These are phyloP conservation scores for Paguma larvata DNA, from an alignment of 2,797 vertebrate genomes.

Conservation along the genomic window DNA sequence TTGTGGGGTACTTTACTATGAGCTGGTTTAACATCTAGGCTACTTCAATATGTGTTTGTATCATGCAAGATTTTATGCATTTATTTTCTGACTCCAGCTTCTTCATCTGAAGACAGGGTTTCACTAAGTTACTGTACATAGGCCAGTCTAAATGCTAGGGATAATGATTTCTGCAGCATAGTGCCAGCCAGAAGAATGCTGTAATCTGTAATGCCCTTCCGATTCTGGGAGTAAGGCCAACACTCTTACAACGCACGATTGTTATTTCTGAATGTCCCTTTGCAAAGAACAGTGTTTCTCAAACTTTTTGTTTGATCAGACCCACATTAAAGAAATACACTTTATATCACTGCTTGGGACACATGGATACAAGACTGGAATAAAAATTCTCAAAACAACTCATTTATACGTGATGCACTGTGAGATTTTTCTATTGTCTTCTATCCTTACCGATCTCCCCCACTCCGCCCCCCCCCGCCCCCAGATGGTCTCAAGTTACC, in stretches of 20 bases:
- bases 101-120: conserved; percentile 12
- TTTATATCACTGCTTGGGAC: background rate
- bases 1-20: background rate
- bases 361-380: background rate
- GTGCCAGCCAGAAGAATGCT: conserved; percentile 59
- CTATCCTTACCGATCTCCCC: background rate
- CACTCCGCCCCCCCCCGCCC: background rate
- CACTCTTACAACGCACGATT: conserved; percentile 54
- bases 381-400: conserved; percentile 19
- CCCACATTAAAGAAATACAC: conserved; percentile 52
- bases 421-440: background rate
- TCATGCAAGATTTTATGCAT: conserved; percentile 8
- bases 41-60: background rate
- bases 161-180: conserved; percentile 30
- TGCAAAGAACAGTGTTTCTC: conserved; percentile 57
- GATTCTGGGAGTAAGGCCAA: conserved; percentile 74
- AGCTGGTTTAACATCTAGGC: background rate
- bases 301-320: conserved; percentile 62
- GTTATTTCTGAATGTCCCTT: conserved; percentile 67
- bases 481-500: background rate
- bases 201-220: conserved; percentile 60
- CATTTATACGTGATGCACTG: background rate
- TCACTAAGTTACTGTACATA: conserved; percentile 40
- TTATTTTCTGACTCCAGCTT: conserved; percentile 1
- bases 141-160: background rate